Evolutionary conservation across 2,797 vertebrate species (phyloP).

Genomic region (Rhyacichthys aspro): DNA sequence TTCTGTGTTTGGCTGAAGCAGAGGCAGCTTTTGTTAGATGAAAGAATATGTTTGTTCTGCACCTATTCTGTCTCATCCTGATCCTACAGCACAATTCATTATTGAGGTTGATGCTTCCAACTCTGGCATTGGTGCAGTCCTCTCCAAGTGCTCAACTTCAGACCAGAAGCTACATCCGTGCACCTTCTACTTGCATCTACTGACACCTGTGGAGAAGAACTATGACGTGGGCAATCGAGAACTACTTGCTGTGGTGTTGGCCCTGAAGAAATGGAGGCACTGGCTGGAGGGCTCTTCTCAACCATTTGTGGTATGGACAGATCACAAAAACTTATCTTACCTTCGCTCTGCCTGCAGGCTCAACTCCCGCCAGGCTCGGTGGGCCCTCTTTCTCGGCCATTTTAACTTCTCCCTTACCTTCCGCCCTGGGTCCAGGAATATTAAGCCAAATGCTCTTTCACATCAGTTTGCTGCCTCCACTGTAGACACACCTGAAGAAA

Average conservation of each 20-base stretch:
- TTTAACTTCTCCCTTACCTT: background rate
- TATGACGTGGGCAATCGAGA: background rate
- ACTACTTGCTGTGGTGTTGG: background rate
- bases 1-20: too few relatives aligned
- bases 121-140: background rate
- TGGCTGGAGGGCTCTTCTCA: background rate
- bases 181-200: background rate
- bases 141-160: too few relatives aligned
- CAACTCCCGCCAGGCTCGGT: background rate
- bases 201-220: background rate
- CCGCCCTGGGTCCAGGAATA: background rate
- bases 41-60: background rate
- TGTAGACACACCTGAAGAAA: too few relatives aligned
- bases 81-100: background rate
- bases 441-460: background rate
- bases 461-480: too few relatives aligned
- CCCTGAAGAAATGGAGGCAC: background rate
- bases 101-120: background rate
- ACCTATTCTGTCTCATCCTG: background rate
- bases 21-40: accelerated
- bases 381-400: background rate
- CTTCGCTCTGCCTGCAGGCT: background rate
- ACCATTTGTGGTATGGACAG: background rate
- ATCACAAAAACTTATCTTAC: background rate
- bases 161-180: too few relatives aligned